Evolutionary conservation across 2,888 invertebrate genomes (phyloP), one percentile per base, ranked within the genome.

Genomic region (Agrochola macilenta): DNA sequence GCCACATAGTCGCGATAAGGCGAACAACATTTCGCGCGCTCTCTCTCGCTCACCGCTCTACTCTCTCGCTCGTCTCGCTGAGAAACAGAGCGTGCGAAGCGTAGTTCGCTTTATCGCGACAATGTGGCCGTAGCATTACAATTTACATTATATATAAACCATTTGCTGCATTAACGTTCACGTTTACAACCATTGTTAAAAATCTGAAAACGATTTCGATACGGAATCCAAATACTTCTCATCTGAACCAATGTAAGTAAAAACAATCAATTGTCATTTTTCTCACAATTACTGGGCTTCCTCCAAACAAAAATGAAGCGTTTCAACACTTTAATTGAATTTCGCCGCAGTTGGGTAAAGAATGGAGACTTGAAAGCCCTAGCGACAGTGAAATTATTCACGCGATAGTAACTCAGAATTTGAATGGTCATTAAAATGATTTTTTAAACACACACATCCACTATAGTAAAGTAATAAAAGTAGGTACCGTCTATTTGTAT

Each of bases 371-470:
- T 52, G 79, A 60, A 74, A 83, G 12, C 85, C 85, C 86, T 85
- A 74, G 14, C 9, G 8, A 57, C 26, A 63, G 72, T 65, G 52
- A 83, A 86, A 78, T 77, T 77, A 77, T 85, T 82, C 65, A 64
- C 74, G 72, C 75, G 72, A 69, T 74, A 14, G 79, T 79, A 66
- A 69, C 69, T 70, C 54, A 49, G 39, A 70, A 74, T 78, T 68
- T 74, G 58, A 74, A 73, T 79, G 49, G 74, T 52, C 75, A 83
- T 69, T 83, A 79, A 26, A 57, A 84, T 58, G 43, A 69, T 65
- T 71, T 70, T 49, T 49, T 74, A 64, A 84, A 71, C 52, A 58
- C 46, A 66, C 63, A 57, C 60, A 60, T 64, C 49, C 17, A 58
- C 83, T 35, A 26, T 12, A n/a, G 30, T 63, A 64, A 64, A 64